Percentiles rank a stretch among this genome's conserved stretches.
Evolutionary conservation across 2,888 invertebrate genomes (phyloP).

Genomic region (Mythimna loreyi): DNA sequence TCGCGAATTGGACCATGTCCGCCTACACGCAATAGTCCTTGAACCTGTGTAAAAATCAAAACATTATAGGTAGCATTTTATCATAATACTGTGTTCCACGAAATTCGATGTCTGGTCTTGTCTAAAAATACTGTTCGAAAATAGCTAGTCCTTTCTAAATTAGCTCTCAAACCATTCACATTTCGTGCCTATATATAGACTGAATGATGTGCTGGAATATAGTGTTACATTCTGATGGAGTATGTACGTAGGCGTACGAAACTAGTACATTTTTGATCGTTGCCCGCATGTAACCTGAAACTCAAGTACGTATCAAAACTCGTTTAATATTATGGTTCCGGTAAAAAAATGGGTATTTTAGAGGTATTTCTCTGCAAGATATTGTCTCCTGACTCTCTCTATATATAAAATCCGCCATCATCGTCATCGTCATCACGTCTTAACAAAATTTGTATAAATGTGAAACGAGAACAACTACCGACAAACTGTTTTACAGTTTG

Average conservation of each 20-base stretch:
- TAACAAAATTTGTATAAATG: too few species aligned
- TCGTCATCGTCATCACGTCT: too few species aligned
- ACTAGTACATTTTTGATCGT: background rate
- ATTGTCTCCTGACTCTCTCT: too few species aligned
- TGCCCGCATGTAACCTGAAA: background rate
- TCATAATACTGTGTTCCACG: too few species aligned
- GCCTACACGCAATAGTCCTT: too few species aligned
- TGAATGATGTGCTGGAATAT: background rate
- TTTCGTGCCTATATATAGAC: background rate
- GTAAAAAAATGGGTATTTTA: too few species aligned
- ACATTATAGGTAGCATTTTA: background rate
- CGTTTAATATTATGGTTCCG: background rate
- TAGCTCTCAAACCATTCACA: background rate
- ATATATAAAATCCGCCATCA: too few species aligned
- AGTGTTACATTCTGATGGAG: constrained; percentile 5
- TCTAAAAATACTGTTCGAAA: background rate
- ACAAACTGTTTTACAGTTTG: too few species aligned
- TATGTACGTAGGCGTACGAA: background rate
- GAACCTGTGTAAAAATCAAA: too few species aligned
- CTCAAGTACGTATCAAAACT: background rate
- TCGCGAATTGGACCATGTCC: too few species aligned
- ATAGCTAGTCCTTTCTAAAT: background rate
- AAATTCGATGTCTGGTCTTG: background rate
- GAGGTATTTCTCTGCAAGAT: too few species aligned
- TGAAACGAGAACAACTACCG: too few species aligned